Conservation (phyloP, 2,797 vertebrate species). For the Poecilia velifera region DNA sequence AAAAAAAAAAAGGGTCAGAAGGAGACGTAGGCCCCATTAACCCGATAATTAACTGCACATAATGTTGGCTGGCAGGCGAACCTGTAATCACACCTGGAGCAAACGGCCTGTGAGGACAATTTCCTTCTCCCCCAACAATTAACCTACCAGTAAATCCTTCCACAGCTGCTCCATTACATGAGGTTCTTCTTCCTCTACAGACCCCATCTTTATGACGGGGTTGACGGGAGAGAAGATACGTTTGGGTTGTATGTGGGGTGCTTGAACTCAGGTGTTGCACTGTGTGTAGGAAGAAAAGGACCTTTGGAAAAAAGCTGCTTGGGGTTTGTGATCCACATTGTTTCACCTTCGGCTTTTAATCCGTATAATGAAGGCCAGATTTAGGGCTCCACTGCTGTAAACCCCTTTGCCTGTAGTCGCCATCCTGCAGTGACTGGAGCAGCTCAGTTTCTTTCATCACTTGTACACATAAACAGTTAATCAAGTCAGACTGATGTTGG, state of each 20-base stretch:
- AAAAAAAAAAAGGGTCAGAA: neutral
- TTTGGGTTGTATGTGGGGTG: constrained; percentile 70
- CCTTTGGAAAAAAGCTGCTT: constrained; percentile 65
- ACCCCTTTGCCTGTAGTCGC: constrained; percentile 57
- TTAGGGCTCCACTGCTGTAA: constrained; percentile 64
- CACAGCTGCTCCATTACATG: constrained; percentile 70
- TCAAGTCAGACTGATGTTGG: constrained; percentile 63
- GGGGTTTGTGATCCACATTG: constrained; percentile 60
- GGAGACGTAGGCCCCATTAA: constrained; percentile 40
- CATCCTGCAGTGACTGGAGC: constrained; percentile 55
- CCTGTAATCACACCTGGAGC: constrained; percentile 61
- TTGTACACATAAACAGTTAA: constrained; percentile 51
- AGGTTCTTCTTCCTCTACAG: constrained; percentile 52
- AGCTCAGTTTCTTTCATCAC: constrained; percentile 72
- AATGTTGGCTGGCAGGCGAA: constrained; percentile 70
- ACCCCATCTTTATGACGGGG: constrained; percentile 51
- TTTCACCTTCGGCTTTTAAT: constrained; percentile 75
- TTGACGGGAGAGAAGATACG: constrained; percentile 60
- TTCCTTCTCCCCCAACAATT: constrained; percentile 69
- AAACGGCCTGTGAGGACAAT: constrained; percentile 53
- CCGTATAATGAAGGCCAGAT: constrained; percentile 71
- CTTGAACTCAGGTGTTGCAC: constrained; percentile 76
- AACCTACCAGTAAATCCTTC: constrained; percentile 73
- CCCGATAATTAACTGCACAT: constrained; percentile 61
- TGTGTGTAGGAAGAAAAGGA: constrained; percentile 50